Percentiles rank a stretch among this genome's conserved stretches.
Conservation (phyloP, 2,113 vertebrate genomes). For the Ascaphus truei region DNA sequence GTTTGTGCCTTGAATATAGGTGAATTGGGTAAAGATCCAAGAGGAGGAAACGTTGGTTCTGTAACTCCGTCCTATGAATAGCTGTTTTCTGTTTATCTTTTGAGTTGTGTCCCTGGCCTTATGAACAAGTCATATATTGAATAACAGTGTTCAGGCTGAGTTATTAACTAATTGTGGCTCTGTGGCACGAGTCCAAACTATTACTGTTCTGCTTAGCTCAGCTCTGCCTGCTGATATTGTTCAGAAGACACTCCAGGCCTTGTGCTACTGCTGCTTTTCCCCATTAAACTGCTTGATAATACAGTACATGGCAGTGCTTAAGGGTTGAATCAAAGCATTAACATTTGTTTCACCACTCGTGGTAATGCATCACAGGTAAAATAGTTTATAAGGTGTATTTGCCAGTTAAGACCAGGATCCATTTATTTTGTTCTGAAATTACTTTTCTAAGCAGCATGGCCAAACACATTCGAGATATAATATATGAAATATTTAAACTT, state of each 20-base stretch:
- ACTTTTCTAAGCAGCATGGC: not conserved
- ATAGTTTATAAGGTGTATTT: not conserved
- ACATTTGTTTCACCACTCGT: not conserved
- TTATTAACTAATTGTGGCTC: slow-evolving; percentile 5
- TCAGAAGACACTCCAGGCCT: not conserved
- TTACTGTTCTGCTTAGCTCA: not conserved
- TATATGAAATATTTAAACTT: not conserved
- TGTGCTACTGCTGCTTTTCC: not conserved
- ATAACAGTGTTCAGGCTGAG: not conserved
- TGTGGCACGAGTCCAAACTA: not conserved
- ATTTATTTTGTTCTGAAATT: not conserved
- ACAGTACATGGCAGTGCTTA: not conserved
- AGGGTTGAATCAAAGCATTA: not conserved
- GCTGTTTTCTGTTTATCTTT: not conserved
- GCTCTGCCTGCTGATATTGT: not conserved
- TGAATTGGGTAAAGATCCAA: no score
- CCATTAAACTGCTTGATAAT: not conserved
- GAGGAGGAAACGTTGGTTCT: not conserved
- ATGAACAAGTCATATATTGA: not conserved
- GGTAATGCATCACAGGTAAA: not conserved
- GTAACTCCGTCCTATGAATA: not conserved
- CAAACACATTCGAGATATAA: not conserved
- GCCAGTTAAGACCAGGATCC: not conserved
- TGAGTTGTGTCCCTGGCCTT: not conserved
- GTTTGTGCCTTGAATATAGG: no score